A percentile compares a stretch with the other conserved stretches of the same genome.
phyloP scores from a whole-genome alignment of 2,888 invertebrate species.

The Sphaeridia pumilis region DNA sequence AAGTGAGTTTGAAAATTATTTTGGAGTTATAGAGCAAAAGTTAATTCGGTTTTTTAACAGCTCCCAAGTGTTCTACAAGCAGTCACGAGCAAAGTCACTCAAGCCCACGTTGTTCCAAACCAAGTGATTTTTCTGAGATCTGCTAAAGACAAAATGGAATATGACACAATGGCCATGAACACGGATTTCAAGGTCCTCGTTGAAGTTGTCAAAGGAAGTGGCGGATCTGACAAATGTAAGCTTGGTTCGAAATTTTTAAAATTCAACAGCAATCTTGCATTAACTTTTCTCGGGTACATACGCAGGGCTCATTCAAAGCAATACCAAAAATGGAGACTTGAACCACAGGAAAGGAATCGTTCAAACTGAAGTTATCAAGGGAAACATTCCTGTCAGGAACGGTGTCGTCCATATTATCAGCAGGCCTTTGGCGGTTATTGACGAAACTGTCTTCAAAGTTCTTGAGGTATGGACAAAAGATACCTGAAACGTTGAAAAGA shows the following conservation, averaged over 20 bases:
- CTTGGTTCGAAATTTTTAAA: not conserved
- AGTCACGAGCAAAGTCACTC: conserved; percentile 44
- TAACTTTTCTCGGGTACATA: conserved; percentile 27
- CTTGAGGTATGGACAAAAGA: too few species aligned
- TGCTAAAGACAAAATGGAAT: conserved; percentile 60
- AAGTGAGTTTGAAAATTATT: conserved; percentile 46
- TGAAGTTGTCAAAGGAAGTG: conserved; percentile 24
- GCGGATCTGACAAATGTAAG: conserved; percentile 30
- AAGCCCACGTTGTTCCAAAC: conserved; percentile 79
- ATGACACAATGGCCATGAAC: conserved; percentile 47
- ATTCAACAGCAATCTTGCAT: not conserved
- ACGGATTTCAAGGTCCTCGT: conserved; percentile 32
- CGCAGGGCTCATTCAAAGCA: conserved; percentile 79
- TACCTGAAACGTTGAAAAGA: too few species aligned
- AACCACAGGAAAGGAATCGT: conserved; percentile 73
- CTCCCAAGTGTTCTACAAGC: conserved; percentile 11
- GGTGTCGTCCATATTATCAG: conserved; percentile 88
- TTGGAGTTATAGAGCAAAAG: not conserved
- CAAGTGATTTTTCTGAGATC: conserved; percentile 69
- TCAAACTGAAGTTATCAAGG: conserved; percentile 71
- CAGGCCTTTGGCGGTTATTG: conserved; percentile 80
- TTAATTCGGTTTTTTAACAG: not conserved
- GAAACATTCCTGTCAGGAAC: conserved; percentile 82
- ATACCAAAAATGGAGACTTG: conserved; percentile 64
- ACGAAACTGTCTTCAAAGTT: conserved; percentile 73